Evolutionary conservation across 2,888 invertebrate genomes (phyloP).

Genomic region (Meloe dianella): DNA sequence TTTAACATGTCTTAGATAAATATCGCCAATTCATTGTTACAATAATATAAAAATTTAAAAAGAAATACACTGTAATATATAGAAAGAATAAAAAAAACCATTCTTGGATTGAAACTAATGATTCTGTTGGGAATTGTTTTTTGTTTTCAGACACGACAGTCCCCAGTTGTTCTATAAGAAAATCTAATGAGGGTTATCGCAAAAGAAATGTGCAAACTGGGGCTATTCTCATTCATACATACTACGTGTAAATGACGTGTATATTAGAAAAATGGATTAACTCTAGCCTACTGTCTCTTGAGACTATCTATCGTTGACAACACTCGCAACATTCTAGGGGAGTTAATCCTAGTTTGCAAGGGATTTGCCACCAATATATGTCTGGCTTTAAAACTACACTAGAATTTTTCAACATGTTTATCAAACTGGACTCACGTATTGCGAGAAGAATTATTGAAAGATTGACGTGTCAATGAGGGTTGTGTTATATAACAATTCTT

Average conservation of each 20-base stretch:
- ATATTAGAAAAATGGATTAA: slow-evolving; percentile 59
- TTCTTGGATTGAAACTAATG: neutral
- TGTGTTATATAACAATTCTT: neutral
- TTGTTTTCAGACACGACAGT: neutral
- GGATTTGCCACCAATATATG: slow-evolving; percentile 25
- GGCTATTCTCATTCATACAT: slow-evolving; percentile 31
- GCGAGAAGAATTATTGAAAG: neutral
- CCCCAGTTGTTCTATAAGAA: slow-evolving; percentile 12
- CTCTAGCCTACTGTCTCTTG: slow-evolving; percentile 51
- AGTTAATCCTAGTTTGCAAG: slow-evolving; percentile 34
- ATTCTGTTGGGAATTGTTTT: neutral
- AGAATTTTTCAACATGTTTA: neutral
- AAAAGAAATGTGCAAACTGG: slow-evolving; percentile 10
- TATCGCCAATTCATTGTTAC: neutral
- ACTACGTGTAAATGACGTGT: slow-evolving; percentile 58
- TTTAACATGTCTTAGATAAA: slow-evolving; percentile 23
- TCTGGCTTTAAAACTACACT: neutral
- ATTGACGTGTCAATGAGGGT: slow-evolving; percentile 9
- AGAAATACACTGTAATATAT: neutral
- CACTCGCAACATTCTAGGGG: slow-evolving; percentile 52
- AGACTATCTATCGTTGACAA: slow-evolving; percentile 58
- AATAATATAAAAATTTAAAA: neutral
- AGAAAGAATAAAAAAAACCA: neutral
- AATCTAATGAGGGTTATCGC: slow-evolving; percentile 3
- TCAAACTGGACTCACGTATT: neutral